These are phyloP conservation scores for Decapterus maruadsi DNA, from an alignment of 2,797 vertebrate genomes.

Conservation along the genomic window DNA sequence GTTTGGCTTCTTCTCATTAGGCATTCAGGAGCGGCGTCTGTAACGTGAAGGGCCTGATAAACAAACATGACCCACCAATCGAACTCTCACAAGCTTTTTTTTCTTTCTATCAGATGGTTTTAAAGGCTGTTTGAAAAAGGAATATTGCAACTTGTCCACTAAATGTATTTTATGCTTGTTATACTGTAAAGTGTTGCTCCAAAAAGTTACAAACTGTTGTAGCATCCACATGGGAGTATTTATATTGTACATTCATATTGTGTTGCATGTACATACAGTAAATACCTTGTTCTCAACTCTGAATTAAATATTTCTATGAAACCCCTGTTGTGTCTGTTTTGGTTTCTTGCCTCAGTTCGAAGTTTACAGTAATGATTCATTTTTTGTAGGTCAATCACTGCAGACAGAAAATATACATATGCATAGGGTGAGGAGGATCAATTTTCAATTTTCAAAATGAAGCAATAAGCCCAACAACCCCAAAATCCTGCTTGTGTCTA, in stretches of 20 bases:
- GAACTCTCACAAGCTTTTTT: slow-evolving; percentile 43
- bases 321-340: neutral
- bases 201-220: slow-evolving; percentile 68
- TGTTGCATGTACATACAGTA: slow-evolving; percentile 86
- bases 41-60: slow-evolving; percentile 38
- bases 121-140: slow-evolving; percentile 86
- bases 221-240: slow-evolving; percentile 76
- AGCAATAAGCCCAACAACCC: neutral
- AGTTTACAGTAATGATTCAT: too few species aligned
- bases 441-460: neutral
- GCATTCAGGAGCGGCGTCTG: slow-evolving; percentile 9
- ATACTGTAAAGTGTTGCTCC: slow-evolving; percentile 66
- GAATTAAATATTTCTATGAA: slow-evolving; percentile 85
- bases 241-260: slow-evolving; percentile 81
- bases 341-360: neutral
- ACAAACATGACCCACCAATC: slow-evolving; percentile 47
- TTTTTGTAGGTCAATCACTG: neutral
- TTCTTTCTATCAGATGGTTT: slow-evolving; percentile 54
- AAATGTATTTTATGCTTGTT: slow-evolving; percentile 85
- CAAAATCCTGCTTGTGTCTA: neutral
- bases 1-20: slow-evolving; percentile 7
- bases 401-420: neutral
- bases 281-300: slow-evolving; percentile 70
- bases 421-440: too few species aligned
- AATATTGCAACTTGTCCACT: slow-evolving; percentile 86